phyloP scores from a whole-genome alignment of 2,797 vertebrate species.

The Aldrovandia affinis region DNA sequence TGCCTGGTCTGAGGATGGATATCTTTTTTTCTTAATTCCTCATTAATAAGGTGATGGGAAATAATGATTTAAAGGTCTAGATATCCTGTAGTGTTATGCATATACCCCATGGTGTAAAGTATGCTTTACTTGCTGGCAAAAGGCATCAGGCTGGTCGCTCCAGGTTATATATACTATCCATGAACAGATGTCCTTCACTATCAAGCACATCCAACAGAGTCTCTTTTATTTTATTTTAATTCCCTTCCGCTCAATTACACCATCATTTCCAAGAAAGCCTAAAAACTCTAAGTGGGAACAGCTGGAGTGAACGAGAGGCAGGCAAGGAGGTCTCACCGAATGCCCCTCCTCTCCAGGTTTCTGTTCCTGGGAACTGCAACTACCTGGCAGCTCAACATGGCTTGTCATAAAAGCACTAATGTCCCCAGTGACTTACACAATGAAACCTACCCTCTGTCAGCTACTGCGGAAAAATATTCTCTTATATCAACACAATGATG shows the following conservation, averaged over 20 bases:
- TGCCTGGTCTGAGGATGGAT: not conserved
- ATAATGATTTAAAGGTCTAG: not conserved
- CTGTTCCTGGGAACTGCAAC: not conserved
- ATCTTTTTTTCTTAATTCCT: not conserved
- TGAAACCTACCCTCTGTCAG: conserved; percentile 11
- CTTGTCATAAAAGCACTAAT: conserved; percentile 10
- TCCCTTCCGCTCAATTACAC: conserved; percentile 13
- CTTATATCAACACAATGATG: not conserved
- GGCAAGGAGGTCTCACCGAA: not conserved
- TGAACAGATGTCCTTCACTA: conserved; percentile 10
- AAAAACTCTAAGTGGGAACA: conserved; percentile 22
- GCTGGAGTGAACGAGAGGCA: conserved; percentile 19
- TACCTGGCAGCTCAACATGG: conserved; percentile 16
- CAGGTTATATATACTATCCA: not conserved
- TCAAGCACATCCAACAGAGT: not conserved
- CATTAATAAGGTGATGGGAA: not conserved
- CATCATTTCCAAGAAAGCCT: conserved; percentile 14
- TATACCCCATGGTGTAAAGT: not conserved
- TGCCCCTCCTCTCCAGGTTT: conserved; percentile 9
- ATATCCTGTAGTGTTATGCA: not conserved
- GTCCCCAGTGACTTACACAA: not conserved
- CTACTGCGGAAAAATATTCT: not conserved
- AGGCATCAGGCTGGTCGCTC: not conserved
- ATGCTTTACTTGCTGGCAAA: not conserved
- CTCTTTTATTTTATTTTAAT: conserved; percentile 14